Conservation (phyloP, 2,888 invertebrate genomes). For the Argyresthia albistria region DNA sequence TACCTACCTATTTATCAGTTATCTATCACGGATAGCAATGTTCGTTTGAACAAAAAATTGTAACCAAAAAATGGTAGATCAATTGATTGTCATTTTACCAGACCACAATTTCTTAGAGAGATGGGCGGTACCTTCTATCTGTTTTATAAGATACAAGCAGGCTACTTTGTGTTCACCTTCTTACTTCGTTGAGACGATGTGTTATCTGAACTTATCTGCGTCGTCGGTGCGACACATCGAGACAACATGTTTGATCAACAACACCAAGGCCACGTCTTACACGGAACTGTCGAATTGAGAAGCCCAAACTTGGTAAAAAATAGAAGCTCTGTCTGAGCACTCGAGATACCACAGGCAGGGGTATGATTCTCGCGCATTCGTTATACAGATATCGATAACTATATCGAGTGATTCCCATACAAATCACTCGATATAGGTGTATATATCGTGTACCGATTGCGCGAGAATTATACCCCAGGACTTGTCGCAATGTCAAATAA, state of each 20-base stretch:
- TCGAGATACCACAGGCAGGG: constrained; percentile 9
- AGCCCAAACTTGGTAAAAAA: constrained; percentile 16
- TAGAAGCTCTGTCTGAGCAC: neutral
- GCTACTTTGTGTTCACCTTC: constrained; percentile 10
- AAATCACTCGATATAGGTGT: too few relatives aligned
- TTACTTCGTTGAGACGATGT: constrained; percentile 35
- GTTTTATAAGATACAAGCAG: neutral
- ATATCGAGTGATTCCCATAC: too few relatives aligned
- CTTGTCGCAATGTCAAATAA: constrained; percentile 42
- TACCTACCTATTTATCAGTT: too few relatives aligned
- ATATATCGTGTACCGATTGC: too few relatives aligned
- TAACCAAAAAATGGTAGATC: too few relatives aligned
- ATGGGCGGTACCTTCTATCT: too few relatives aligned
- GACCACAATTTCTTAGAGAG: too few relatives aligned
- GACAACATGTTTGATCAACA: constrained; percentile 50
- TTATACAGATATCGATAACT: too few relatives aligned
- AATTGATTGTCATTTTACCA: too few relatives aligned
- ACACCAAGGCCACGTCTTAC: constrained; percentile 51
- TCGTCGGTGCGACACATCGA: constrained; percentile 31
- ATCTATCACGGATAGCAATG: constrained; percentile 5
- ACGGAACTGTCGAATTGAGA: constrained; percentile 41
- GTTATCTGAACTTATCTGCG: constrained; percentile 32
- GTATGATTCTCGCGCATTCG: too few relatives aligned
- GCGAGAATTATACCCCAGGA: constrained; percentile 11
- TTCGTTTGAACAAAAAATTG: neutral